phyloP scores from a whole-genome alignment of 2,888 invertebrate species.

The Galerucella calmariensis region DNA sequence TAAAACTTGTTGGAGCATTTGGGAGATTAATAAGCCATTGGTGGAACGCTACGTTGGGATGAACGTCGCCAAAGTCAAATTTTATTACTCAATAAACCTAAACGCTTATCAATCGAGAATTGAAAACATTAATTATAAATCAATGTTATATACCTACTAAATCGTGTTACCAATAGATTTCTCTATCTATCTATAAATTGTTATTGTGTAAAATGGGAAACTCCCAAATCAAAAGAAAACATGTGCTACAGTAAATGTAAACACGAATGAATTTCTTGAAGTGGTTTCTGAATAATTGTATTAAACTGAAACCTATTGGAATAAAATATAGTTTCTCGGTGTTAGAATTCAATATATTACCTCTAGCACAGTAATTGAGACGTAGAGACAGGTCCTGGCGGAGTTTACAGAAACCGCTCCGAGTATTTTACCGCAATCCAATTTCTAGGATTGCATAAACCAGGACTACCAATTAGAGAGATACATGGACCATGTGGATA shows the following conservation, averaged over 20 bases:
- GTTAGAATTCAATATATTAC: slow-evolving; percentile 62
- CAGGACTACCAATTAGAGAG: slow-evolving; percentile 64
- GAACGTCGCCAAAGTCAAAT: no score
- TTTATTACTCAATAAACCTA: no score
- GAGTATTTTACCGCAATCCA: slow-evolving; percentile 65
- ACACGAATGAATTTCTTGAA: slow-evolving; percentile 54
- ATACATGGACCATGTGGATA: slow-evolving; percentile 60
- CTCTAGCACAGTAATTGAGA: slow-evolving; percentile 60
- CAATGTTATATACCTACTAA: no score
- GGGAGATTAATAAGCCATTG: no score
- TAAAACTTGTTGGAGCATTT: no score
- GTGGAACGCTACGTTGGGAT: no score
- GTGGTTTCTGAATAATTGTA: slow-evolving; percentile 56
- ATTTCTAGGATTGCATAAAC: slow-evolving; percentile 64
- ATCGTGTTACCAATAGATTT: no score
- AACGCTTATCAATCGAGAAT: no score
- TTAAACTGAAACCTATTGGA: slow-evolving; percentile 55
- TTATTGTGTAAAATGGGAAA: background rate
- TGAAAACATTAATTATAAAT: no score
- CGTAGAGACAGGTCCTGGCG: slow-evolving; percentile 62
- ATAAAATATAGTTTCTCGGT: slow-evolving; percentile 53
- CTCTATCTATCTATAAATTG: background rate
- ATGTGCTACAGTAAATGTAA: slow-evolving; percentile 51
- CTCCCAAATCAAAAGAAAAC: slow-evolving; percentile 30
- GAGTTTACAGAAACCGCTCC: slow-evolving; percentile 64